Percentiles rank a stretch among this genome's conserved stretches.
Evolutionary conservation across 35 echinoderm and acorn worm genomes (phyloP).

Genomic region (Holothuria glaberrima): DNA sequence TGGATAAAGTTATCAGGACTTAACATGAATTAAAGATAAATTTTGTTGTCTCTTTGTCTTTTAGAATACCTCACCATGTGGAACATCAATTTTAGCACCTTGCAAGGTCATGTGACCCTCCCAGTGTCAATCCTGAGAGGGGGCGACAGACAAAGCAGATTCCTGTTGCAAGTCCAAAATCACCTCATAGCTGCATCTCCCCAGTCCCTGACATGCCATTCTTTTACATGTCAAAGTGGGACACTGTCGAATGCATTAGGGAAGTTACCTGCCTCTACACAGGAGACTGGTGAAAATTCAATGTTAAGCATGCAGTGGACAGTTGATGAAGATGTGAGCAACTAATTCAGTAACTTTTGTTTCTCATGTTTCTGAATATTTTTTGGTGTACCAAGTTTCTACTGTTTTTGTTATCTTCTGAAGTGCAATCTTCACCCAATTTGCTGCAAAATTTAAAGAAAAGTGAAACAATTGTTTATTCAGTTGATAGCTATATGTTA

Average conservation of each 20-base stretch:
- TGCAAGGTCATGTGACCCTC: conserved; percentile 25
- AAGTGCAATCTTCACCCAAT: no score
- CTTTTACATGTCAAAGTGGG: neutral
- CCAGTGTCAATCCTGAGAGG: neutral
- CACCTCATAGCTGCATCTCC: conserved; percentile 3
- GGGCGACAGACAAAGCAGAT: neutral
- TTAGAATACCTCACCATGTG: conserved; percentile 15
- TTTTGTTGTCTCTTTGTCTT: neutral
- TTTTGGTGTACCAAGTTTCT: no score
- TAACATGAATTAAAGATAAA: no score
- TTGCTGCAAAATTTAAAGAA: no score
- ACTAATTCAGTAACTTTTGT: no score
- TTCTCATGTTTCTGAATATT: no score
- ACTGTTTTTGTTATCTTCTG: no score
- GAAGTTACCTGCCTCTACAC: neutral
- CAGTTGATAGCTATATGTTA: no score
- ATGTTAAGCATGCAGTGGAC: no score
- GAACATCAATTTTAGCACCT: conserved; percentile 13
- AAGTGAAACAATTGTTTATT: no score
- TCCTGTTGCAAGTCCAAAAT: neutral
- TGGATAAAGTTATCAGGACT: no score
- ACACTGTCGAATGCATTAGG: conserved; percentile 15
- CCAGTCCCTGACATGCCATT: neutral
- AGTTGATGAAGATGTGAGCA: no score
- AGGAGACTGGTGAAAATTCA: neutral